phyloP scores from a whole-genome alignment of 2,888 invertebrate species.

The Ommatoiulus sabulosus region DNA sequence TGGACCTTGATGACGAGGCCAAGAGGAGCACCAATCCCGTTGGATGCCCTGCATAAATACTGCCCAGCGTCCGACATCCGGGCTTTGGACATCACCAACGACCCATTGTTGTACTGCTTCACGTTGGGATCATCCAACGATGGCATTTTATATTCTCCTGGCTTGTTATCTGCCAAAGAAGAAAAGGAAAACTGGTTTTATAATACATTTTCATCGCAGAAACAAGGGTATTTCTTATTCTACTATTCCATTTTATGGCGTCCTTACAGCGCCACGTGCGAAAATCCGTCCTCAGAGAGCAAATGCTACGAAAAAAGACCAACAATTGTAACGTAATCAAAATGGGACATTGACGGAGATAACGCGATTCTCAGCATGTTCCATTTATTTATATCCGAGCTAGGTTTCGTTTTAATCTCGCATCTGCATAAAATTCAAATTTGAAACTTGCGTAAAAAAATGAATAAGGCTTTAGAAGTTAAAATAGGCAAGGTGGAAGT shows the following conservation, averaged over 20 bases:
- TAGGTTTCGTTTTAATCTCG: not conserved
- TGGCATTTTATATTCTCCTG: constrained; percentile 56
- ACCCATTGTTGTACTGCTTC: constrained; percentile 54
- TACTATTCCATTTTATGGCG: not conserved
- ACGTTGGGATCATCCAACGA: constrained; percentile 53
- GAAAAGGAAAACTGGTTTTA: not conserved
- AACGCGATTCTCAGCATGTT: not conserved
- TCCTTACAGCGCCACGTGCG: not conserved
- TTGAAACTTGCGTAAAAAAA: not conserved
- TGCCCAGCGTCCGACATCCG: constrained; percentile 57
- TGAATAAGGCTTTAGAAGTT: not conserved
- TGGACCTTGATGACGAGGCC: constrained; percentile 56
- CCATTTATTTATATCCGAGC: constrained; percentile 9
- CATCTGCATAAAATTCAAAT: constrained; percentile 40
- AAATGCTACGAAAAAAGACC: not conserved
- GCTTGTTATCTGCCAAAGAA: constrained; percentile 54
- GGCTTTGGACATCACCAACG: constrained; percentile 54
- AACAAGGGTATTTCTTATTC: constrained; percentile 13
- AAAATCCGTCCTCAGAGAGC: not conserved
- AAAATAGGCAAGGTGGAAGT: constrained; percentile 43
- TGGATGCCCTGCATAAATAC: constrained; percentile 58
- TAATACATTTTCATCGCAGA: not conserved
- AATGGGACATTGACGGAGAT: not conserved
- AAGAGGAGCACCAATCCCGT: constrained; percentile 58
- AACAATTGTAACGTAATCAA: constrained; percentile 12